Percentiles rank a stretch among this genome's conserved stretches.
Evolutionary conservation across 2,888 invertebrate species (phyloP).

Genomic region (Oasisia sp.): DNA sequence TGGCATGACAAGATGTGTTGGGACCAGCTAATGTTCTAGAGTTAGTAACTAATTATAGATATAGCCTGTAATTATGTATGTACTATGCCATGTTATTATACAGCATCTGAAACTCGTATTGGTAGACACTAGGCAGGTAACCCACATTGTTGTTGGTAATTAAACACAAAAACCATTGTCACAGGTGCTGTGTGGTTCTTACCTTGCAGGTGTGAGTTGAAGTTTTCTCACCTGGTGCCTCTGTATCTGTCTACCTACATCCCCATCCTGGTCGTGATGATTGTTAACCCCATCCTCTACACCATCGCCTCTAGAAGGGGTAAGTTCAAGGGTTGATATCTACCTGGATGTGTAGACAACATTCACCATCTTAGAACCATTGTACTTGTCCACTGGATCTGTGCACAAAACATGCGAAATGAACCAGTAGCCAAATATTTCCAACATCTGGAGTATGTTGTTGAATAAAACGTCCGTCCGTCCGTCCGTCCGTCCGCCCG

Average conservation of each 20-base stretch:
- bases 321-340: constrained; percentile 18
- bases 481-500: too few relatives aligned
- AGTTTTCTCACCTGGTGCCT: constrained; percentile 73
- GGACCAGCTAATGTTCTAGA: too few relatives aligned
- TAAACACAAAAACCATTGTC: neutral
- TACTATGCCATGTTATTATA: neutral
- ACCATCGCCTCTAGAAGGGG: constrained; percentile 47
- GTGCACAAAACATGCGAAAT: too few relatives aligned
- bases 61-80: too few relatives aligned
- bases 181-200: neutral
- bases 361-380: neutral
- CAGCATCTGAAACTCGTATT: neutral
- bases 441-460: too few relatives aligned
- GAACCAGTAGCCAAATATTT: too few relatives aligned
- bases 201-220: constrained; percentile 76
- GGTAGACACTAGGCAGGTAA: neutral
- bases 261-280: constrained; percentile 80
- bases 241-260: constrained; percentile 83
- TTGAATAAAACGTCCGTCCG: too few relatives aligned
- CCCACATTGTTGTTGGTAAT: neutral
- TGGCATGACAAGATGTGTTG: too few relatives aligned
- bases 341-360: neutral
- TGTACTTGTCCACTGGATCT: too few relatives aligned
- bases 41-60: too few relatives aligned
- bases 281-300: constrained; percentile 80